Percentiles rank a stretch among this genome's conserved stretches.
phyloP scores from a whole-genome alignment of 2,888 invertebrate genomes.

The Hyposoter dolosus region DNA sequence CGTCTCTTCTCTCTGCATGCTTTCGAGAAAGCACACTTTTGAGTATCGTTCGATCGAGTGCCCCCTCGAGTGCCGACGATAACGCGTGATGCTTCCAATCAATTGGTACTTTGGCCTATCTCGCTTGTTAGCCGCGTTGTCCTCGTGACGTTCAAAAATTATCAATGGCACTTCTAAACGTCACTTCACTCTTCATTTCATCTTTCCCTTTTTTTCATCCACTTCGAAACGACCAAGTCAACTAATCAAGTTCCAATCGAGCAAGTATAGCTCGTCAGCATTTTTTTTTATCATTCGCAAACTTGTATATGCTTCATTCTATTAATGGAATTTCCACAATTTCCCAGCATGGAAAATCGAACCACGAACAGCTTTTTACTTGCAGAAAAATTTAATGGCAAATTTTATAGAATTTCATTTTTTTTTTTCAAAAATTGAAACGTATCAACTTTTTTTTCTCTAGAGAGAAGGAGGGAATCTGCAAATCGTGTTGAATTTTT shows the following conservation, averaged over 20 bases:
- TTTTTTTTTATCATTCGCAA: conserved; percentile 13
- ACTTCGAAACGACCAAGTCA: conserved; percentile 42
- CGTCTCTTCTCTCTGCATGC: not conserved
- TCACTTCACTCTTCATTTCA: conserved; percentile 39
- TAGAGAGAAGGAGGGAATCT: no score
- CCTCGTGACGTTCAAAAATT: conserved; percentile 46
- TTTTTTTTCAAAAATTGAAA: no score
- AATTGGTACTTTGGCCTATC: conserved; percentile 63
- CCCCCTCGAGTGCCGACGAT: conserved; percentile 60
- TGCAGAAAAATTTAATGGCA: not conserved
- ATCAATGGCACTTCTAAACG: conserved; percentile 54
- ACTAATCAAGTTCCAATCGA: conserved; percentile 39
- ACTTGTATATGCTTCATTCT: not conserved
- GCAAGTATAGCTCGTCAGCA: conserved; percentile 29
- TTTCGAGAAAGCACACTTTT: conserved; percentile 41
- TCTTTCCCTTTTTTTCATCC: conserved; percentile 8
- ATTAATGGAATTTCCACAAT: not conserved
- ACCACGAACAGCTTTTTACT: not conserved
- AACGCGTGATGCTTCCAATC: conserved; percentile 65
- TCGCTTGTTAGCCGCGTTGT: conserved; percentile 17
- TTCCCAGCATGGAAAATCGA: not conserved
- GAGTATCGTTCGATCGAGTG: conserved; percentile 55
- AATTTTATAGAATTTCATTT: not conserved
- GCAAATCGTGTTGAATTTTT: no score
- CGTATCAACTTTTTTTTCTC: no score